Percentiles rank a stretch among this genome's conserved stretches.
Conservation (phyloP, 2,888 invertebrate species). For the Sepioteuthis lessoniana region DNA sequence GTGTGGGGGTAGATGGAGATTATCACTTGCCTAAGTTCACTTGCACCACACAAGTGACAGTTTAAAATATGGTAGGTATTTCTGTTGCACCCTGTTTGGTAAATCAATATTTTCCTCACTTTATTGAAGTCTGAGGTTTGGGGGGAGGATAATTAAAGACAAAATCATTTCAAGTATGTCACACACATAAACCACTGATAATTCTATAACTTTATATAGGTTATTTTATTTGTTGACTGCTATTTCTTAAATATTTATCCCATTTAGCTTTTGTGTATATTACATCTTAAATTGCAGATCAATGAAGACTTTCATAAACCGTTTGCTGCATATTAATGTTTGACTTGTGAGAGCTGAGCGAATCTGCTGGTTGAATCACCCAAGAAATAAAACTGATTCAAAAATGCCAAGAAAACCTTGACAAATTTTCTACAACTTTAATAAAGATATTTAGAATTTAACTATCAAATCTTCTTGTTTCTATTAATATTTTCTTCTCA, state of each 20-base stretch:
- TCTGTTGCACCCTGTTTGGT: no score
- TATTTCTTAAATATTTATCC: neutral
- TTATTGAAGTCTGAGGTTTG: no score
- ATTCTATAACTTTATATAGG: no score
- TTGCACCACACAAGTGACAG: no score
- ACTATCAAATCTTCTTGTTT: neutral
- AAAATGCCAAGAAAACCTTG: neutral
- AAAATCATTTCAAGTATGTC: no score
- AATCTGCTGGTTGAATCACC: neutral
- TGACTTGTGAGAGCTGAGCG: neutral
- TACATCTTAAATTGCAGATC: neutral
- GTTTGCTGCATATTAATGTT: neutral
- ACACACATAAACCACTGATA: no score
- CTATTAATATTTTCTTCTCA: neutral
- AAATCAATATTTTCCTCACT: no score
- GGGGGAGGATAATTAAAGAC: no score
- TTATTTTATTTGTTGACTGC: neutral
- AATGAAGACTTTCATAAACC: neutral
- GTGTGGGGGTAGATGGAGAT: no score
- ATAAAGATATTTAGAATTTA: neutral
- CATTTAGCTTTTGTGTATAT: neutral
- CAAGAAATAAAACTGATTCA: neutral
- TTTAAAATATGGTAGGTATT: no score
- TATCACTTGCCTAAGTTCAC: no score
- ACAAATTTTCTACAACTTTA: neutral